Evolutionary conservation across 2,797 vertebrate genomes (phyloP).

Genomic region (Vultur gryphus): DNA sequence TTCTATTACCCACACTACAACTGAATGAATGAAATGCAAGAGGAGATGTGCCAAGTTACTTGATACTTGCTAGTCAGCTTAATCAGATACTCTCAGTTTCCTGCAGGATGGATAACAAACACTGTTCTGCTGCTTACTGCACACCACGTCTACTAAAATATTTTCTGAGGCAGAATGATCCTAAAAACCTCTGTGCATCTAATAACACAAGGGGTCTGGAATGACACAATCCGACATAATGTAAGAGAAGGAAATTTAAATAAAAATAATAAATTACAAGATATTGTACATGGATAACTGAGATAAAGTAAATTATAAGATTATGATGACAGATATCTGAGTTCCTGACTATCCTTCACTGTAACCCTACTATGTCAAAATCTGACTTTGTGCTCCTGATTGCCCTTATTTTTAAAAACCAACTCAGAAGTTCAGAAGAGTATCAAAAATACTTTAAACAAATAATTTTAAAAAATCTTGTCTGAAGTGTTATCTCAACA

Average conservation of each 20-base stretch:
- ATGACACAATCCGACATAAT: neutral
- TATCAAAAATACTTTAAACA: neutral
- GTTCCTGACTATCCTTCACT: neutral
- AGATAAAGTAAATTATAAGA: neutral
- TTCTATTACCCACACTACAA: constrained; percentile 60
- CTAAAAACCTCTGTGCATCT: neutral
- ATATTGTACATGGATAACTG: neutral
- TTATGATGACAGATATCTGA: neutral
- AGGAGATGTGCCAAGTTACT: constrained; percentile 67
- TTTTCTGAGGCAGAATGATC: constrained; percentile 10
- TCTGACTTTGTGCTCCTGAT: neutral
- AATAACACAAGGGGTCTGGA: neutral
- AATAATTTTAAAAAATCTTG: neutral
- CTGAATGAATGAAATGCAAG: constrained; percentile 71
- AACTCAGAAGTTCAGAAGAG: neutral
- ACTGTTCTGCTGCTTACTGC: constrained; percentile 48
- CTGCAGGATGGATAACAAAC: constrained; percentile 64
- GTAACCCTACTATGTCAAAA: neutral
- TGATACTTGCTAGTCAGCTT: constrained; percentile 76
- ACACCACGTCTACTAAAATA: constrained; percentile 47
- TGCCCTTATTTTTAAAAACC: neutral
- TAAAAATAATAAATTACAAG: neutral
- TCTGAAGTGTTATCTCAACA: neutral
- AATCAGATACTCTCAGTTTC: constrained; percentile 78
- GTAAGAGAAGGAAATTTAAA: neutral